These are phyloP conservation scores for Galerucella calmariensis DNA, from an alignment of 2,888 invertebrate genomes.

Conservation along the genomic window DNA sequence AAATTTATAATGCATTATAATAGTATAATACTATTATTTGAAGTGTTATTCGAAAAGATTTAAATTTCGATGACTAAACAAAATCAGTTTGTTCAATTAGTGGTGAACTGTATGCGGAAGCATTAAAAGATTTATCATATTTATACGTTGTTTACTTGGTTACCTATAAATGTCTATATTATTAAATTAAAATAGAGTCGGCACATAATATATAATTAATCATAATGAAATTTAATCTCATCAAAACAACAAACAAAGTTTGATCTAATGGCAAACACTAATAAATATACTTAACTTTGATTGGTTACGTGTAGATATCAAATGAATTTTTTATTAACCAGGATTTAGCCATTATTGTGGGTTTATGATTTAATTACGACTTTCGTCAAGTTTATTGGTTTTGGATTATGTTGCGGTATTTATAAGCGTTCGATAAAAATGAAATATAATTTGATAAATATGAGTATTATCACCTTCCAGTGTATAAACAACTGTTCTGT, in stretches of 20 bases:
- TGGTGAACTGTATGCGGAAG: neutral
- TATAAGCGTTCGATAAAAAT: neutral
- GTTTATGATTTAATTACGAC: slow-evolving; percentile 43
- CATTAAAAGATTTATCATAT: neutral
- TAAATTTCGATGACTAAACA: neutral
- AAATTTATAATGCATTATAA: too few species aligned
- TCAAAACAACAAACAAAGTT: slow-evolving; percentile 42
- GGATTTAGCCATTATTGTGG: slow-evolving; percentile 36
- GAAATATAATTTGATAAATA: slow-evolving; percentile 4
- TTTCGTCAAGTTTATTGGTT: slow-evolving; percentile 38
- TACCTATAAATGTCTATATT: slow-evolving; percentile 32
- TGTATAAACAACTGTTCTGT: neutral
- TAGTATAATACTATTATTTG: neutral
- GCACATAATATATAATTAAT: slow-evolving; percentile 31
- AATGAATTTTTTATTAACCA: slow-evolving; percentile 39
- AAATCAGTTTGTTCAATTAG: neutral
- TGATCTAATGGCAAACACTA: slow-evolving; percentile 39
- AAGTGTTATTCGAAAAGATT: neutral
- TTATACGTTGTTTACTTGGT: slow-evolving; percentile 25
- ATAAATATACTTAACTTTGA: slow-evolving; percentile 43
- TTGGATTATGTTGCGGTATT: slow-evolving; percentile 35
- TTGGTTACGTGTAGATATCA: slow-evolving; percentile 36
- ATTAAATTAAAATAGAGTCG: slow-evolving; percentile 37
- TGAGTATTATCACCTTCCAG: neutral
- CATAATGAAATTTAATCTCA: slow-evolving; percentile 42